Conservation (phyloP, 1,140 invertebrate species). For the Rhopalosiphum padi region DNA sequence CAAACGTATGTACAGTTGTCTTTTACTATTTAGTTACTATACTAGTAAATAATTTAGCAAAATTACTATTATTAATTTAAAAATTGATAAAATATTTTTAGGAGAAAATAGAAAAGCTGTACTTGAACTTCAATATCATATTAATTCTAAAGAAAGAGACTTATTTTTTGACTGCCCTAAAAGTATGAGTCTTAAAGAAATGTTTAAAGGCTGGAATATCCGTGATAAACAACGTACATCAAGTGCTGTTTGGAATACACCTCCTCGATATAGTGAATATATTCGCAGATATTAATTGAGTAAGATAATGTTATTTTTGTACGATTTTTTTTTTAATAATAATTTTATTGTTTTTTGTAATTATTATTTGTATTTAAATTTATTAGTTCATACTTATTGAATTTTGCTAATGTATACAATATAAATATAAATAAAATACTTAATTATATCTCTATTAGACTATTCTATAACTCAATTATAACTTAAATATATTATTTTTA, state of each 20-base stretch:
- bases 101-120: conserved; percentile 41
- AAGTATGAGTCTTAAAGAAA: conserved; percentile 37
- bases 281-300: conserved; percentile 19
- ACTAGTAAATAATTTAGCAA: background rate
- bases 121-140: conserved; percentile 37
- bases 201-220: conserved; percentile 53
- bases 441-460: background rate
- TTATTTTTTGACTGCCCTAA: conserved; percentile 53
- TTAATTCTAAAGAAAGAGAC: conserved; percentile 33
- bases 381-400: background rate
- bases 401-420: background rate
- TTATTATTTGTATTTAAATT: conserved; percentile 12
- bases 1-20: background rate
- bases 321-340: background rate
- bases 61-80: background rate
- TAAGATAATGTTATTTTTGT: background rate
- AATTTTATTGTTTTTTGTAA: background rate
- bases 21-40: background rate
- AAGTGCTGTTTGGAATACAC: conserved; percentile 52
- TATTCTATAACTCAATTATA: background rate
- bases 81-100: background rate
- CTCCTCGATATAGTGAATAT: conserved; percentile 47
- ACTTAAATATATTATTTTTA: background rate
- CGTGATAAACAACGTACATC: conserved; percentile 48
- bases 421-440: background rate